Base-by-base conservation (phyloP, 2,797 vertebrate species). In the Urophycis tenuis region DNA sequence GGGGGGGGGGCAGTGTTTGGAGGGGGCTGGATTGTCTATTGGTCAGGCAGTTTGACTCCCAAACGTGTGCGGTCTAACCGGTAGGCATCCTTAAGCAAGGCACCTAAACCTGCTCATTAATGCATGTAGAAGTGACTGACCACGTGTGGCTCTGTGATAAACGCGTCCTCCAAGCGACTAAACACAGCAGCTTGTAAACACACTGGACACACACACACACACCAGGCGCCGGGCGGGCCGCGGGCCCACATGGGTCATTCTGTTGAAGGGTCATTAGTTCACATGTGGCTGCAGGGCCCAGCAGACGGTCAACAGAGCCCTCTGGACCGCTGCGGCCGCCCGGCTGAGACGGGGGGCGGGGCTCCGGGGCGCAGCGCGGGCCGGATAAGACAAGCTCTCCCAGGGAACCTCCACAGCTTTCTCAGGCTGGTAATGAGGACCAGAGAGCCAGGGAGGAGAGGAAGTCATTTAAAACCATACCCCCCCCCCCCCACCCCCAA, bases 391-490 rank as follows among this genome's bases (percentile, higher is more conserved):
- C 67, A 76, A 74, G 73, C 76, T 78, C 41, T 80, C 72, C 73
- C 30, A 72, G 73, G 77, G 80, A 82, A 81, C 85, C 80, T 73
- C 80, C 64, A 85, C 83, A 83, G 82, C 81, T 87, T 89, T 89
- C 86, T 85, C 84, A 91, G 85, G 82, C 39, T 41, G 39, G 76
- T 86, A 88, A 90, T 82, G 85, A 89, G 81, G 76, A 90, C 85
- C 88, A 90, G 88, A 84, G 81, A 81, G 64, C 78, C 77, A 74
- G 78, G 81, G 86, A 79, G 77, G 80, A 76, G 75, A 78, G 75
- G 70, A 87, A 85, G 81, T 81, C 34, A 85, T 81, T 81, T 77
- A 74, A 84, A 84, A 77, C 80, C 75, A 78, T 84, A 81, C 3
- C 79, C 49, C 73, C 82, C 45, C 19, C 19, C 45, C 19, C 17